Base-by-base conservation (phyloP, 2,888 invertebrate genomes). In the Apeira syringaria region DNA sequence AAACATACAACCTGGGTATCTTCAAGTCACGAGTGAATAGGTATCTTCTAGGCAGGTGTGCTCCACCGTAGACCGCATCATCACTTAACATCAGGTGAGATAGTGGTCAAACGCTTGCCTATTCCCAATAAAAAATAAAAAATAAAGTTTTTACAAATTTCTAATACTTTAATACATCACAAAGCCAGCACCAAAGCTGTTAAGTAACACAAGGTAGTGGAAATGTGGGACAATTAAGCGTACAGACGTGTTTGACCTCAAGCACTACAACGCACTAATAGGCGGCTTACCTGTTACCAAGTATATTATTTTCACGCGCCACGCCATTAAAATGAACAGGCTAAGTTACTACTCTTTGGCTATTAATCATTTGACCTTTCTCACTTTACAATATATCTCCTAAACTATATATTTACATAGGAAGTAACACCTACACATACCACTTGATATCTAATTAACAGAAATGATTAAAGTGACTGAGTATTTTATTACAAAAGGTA, bases 171-270 rank as follows among this genome's bases (percentile, higher is more conserved):
- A 15, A 15, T 13, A 25, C 24, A 7, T 10, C 15, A 20, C 18
- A 13, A 44, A 42, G 26, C 22, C 28, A 27, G 31, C 26, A 24
- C 30, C 29, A 1, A 7, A 20, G 20, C 2, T 7, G 47, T 47
- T 28, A 50, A 49, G 44, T 47, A 33, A 36, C 47, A 43, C 39
- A 33, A 47, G 38, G 38, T 25, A 28, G 33, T 50, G 33, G 18
- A 47, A 47, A 53, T 50, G 40, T 50, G 36, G 50, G 47, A 53
- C 50, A 53, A 49, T 50, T 50, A 50, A 53, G 37, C 36, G 39
- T 33, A 22, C 42, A 39, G 50, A 50, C 50, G 42, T 47, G 50
- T 47, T 47, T 53, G 53, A 50, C 53, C 53, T 47, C 44, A 33
- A 42, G 4, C 32, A 22, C 39, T 35, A 29, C 12, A 17, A 37